phyloP scores from a whole-genome alignment of 2,888 invertebrate species.

The Acronicta leporina region DNA sequence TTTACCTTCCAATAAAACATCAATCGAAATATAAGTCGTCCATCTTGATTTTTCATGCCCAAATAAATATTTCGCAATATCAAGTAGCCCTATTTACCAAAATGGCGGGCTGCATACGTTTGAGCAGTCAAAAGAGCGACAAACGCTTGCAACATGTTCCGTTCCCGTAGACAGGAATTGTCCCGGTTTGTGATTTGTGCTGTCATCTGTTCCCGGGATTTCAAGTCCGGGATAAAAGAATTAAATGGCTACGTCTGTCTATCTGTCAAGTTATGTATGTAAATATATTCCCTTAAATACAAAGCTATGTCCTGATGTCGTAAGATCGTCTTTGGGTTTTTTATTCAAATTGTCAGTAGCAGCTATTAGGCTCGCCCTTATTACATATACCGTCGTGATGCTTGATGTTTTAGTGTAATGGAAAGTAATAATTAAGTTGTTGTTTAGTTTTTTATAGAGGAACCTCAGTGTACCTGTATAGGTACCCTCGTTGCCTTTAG shows the following conservation, averaged over 20 bases:
- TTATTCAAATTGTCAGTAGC: too few relatives aligned
- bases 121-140: conserved; percentile 32
- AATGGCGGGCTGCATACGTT: conserved; percentile 24
- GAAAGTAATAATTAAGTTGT: too few relatives aligned
- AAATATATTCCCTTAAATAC: too few relatives aligned
- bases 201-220: conserved; percentile 27
- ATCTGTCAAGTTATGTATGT: not conserved
- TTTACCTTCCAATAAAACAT: not conserved
- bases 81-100: conserved; percentile 18
- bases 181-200: conserved; percentile 29
- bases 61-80: conserved; percentile 7
- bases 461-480: too few relatives aligned
- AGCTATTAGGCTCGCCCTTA: too few relatives aligned
- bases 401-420: too few relatives aligned
- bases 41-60: not conserved
- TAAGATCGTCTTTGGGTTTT: too few relatives aligned
- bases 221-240: conserved; percentile 30
- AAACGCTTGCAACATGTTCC: conserved; percentile 21
- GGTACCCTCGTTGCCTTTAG: too few relatives aligned
- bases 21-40: not conserved
- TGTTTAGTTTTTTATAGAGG: too few relatives aligned
- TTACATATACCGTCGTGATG: too few relatives aligned
- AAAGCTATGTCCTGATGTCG: too few relatives aligned
- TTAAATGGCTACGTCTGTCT: conserved; percentile 11
- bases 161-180: conserved; percentile 21